phyloP scores from a whole-genome alignment of 2,113 vertebrate species.

The Zosterops hypoxanthus region DNA sequence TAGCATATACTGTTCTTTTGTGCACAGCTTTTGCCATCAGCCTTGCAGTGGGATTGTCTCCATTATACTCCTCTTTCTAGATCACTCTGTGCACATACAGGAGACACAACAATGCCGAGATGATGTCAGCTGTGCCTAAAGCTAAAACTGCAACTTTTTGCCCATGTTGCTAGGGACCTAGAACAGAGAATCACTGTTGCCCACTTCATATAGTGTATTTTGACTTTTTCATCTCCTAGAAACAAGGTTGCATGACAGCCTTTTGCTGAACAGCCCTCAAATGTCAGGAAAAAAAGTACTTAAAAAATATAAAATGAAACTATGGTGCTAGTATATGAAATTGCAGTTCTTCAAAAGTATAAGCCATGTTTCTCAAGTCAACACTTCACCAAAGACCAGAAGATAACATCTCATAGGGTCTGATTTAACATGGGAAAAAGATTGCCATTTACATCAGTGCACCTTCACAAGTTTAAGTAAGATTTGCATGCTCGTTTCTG shows the following conservation, averaged over 20 bases:
- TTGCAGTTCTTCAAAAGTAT: background rate
- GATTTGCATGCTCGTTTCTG: background rate
- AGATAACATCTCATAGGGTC: background rate
- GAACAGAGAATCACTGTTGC: background rate
- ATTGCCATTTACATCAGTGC: background rate
- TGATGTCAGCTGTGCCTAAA: constrained; percentile 58
- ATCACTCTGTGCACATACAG: constrained; percentile 30
- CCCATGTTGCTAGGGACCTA: constrained; percentile 31
- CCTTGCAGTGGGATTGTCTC: constrained; percentile 59
- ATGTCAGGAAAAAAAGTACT: background rate
- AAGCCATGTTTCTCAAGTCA: background rate
- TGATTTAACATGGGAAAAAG: background rate
- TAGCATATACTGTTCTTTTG: constrained; percentile 32
- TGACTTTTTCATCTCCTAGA: background rate
- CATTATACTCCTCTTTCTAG: constrained; percentile 56
- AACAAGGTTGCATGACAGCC: background rate
- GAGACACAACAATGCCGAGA: constrained; percentile 56
- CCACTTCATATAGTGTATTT: background rate
- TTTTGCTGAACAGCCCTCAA: background rate
- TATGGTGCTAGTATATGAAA: background rate
- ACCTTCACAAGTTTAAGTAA: background rate
- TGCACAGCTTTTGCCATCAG: constrained; percentile 36
- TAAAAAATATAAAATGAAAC: background rate
- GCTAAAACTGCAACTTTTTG: constrained; percentile 38
- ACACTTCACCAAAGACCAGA: background rate